Evolutionary conservation across 2,797 vertebrate species (phyloP).

Genomic region (Hydrophis major): DNA sequence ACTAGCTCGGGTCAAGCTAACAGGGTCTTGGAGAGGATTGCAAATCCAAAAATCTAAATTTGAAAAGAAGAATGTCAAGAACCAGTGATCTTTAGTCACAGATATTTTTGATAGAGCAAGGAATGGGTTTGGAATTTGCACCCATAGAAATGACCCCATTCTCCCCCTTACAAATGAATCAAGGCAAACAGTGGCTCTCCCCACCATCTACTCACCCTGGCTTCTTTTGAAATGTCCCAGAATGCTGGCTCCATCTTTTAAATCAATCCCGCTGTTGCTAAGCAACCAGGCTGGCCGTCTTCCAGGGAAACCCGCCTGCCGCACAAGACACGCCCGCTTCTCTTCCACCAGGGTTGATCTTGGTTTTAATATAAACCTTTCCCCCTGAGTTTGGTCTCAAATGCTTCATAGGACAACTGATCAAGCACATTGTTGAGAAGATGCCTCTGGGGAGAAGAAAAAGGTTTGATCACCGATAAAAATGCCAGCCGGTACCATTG

Average conservation of each 20-base stretch:
- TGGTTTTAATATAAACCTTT: background rate
- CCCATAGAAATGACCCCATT: background rate
- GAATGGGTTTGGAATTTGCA: background rate
- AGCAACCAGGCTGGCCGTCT: background rate
- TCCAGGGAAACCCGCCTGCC: background rate
- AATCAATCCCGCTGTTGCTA: slow-evolving; percentile 6
- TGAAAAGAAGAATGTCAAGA: background rate
- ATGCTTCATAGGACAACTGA: background rate
- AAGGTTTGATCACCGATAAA: background rate
- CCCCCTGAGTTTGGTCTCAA: background rate
- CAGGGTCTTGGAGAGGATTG: too few relatives aligned
- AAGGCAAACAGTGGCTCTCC: background rate
- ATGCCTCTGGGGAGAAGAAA: background rate
- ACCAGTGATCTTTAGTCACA: background rate
- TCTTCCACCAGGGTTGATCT: background rate
- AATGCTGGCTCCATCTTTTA: background rate
- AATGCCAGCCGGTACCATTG: background rate
- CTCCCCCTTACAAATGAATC: background rate
- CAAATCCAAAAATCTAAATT: background rate
- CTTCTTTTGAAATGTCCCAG: background rate
- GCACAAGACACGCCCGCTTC: background rate
- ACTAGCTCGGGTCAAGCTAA: background rate
- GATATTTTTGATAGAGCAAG: background rate
- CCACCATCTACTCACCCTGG: background rate
- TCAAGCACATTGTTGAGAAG: background rate